These are phyloP conservation scores for Eubucco bourcierii DNA, from an alignment of 2,113 vertebrate genomes.

Conservation along the genomic window DNA sequence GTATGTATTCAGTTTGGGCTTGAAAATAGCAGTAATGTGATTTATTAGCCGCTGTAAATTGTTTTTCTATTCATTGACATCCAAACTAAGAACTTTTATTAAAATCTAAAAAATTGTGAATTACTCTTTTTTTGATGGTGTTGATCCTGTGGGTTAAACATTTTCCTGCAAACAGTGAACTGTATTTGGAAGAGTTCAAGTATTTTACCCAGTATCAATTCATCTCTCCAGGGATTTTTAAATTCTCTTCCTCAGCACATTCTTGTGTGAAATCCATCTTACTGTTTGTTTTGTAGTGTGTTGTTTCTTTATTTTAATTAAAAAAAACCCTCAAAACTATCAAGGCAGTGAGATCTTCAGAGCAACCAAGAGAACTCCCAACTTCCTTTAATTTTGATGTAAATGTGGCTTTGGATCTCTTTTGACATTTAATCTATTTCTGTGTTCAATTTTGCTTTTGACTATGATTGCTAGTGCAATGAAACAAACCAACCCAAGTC, in stretches of 20 bases:
- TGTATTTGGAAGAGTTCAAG: neutral
- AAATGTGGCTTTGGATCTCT: neutral
- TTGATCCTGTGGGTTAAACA: neutral
- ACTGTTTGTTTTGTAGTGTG: neutral
- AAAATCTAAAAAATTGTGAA: neutral
- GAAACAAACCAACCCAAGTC: neutral
- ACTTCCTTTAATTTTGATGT: neutral
- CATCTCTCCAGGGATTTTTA: neutral
- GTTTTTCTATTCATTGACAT: neutral
- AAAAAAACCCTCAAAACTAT: neutral
- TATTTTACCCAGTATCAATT: neutral
- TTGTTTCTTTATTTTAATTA: neutral
- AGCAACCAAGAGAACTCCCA: neutral
- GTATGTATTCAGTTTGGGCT: conserved; percentile 76
- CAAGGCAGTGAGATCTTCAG: neutral
- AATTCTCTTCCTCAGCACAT: neutral
- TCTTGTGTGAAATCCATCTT: neutral
- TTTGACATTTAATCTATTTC: neutral
- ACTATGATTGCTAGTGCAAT: neutral
- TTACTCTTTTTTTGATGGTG: neutral
- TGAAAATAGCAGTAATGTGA: neutral
- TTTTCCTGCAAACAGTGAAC: neutral
- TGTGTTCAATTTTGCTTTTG: neutral
- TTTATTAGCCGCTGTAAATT: neutral
- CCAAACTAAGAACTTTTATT: neutral